Evolutionary conservation across 2,888 invertebrate genomes (phyloP), one percentile per base, ranked within the genome.

Genomic region (Sinopyrophorus schimmeli): DNA sequence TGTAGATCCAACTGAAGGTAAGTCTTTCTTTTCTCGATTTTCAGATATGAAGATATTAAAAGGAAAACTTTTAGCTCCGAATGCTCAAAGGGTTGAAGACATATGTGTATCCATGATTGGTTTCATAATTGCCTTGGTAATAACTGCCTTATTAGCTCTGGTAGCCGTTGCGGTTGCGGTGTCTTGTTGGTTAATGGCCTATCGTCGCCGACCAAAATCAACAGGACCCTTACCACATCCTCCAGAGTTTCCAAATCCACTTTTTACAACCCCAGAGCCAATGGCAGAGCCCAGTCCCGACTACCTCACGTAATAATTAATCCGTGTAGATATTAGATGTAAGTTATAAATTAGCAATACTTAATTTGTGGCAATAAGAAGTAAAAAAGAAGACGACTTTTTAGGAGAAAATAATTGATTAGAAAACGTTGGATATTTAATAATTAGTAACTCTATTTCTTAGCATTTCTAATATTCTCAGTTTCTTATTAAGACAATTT

Each of bases 111-210:
- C 93, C 44, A 92, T 91, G 80, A 88, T 93, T 63, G 92, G 93
- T 55, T 86, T 95, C 68, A 91, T 94, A 61, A 91, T 94, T 66
- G 92, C 94, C 59, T 78, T 94, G 66, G 89, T 93, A 55, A 87
- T 95, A 70, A 95, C 94, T 58, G 93, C 93, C 35, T 80, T 94
- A 53, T 76, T 95, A 67, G 93, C 94, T 47, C 79, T 95, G 56
- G 93, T 94, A 49, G 93, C 94, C 47, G 93, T 95, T 46, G 94
- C 94, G 16, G 90, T 94, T 37, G 93, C 93, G 46, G 93, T 94
- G 47, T 93, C 92, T 54, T 94, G 94, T 75, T 95, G 94, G 94
- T 80, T 94, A 58, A 90, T 94, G 83, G 94, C 94, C 62, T 93
- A 93, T 77, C 77, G 93, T 60, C 83, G 92, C 63, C 83, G 89